These are phyloP conservation scores for Opisthocomus hoazin DNA, from an alignment of 2,113 vertebrate genomes.

Conservation along the genomic window DNA sequence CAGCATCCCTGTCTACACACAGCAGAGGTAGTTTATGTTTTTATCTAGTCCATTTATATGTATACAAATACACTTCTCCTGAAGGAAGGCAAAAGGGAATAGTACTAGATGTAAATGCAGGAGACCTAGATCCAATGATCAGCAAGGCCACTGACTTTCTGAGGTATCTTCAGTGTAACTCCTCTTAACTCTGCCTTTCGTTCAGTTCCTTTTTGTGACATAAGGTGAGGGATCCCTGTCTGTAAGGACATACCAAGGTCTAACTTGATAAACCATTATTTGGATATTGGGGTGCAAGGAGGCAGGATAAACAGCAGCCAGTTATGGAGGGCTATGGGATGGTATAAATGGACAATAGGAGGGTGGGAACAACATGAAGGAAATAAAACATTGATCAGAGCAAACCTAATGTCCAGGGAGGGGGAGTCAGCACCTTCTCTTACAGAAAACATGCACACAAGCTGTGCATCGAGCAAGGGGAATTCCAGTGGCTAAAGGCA, in stretches of 20 bases:
- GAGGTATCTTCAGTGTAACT: background rate
- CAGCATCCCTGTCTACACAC: background rate
- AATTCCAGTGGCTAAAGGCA: background rate
- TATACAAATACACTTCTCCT: background rate
- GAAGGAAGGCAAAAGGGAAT: background rate
- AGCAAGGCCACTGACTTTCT: background rate
- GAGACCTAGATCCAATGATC: background rate
- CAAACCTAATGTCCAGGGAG: background rate
- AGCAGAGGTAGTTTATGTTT: background rate
- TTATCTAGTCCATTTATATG: background rate
- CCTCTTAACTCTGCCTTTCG: background rate
- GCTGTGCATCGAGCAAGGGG: background rate
- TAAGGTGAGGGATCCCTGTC: background rate
- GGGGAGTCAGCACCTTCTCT: background rate
- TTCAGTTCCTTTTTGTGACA: background rate
- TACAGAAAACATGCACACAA: background rate
- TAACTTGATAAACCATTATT: background rate
- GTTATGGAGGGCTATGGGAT: background rate
- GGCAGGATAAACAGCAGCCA: background rate
- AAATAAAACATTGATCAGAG: background rate
- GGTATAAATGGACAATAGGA: background rate
- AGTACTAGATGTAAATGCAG: background rate
- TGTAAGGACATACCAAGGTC: background rate
- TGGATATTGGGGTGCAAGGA: background rate
- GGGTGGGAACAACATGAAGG: background rate